These are phyloP conservation scores for Steinernema carpocapsae DNA, from an alignment of 2,888 invertebrate genomes.

Conservation along the genomic window DNA sequence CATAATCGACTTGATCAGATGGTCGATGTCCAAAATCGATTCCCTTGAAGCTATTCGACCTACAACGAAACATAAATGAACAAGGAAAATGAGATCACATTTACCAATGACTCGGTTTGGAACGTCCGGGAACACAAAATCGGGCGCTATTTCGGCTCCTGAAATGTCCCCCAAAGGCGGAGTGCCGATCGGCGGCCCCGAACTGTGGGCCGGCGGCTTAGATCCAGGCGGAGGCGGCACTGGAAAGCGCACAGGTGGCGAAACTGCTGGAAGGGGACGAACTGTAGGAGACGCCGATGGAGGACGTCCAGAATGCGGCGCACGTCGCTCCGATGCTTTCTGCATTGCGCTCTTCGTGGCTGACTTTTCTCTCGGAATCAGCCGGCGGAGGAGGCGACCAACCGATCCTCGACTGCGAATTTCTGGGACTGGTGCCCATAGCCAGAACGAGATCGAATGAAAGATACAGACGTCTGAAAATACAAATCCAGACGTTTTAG, in stretches of 20 bases:
- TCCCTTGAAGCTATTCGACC: not conserved
- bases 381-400: not conserved
- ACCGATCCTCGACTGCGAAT: not conserved
- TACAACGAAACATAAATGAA: no score
- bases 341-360: not conserved
- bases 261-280: not conserved
- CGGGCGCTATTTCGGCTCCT: not conserved
- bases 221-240: no score
- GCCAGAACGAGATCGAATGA: no score
- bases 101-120: not conserved
- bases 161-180: not conserved
- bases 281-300: not conserved
- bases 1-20: not conserved
- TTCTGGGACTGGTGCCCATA: not conserved
- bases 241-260: no score
- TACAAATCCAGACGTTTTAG: no score
- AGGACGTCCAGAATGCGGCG: no score
- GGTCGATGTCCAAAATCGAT: not conserved
- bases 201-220: no score
- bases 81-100: no score
- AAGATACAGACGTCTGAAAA: no score
- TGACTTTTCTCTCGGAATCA: slow-evolving; percentile 16
- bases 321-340: not conserved
- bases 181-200: no score
- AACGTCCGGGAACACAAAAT: not conserved